Percentiles rank a stretch among this genome's conserved stretches.
Evolutionary conservation across 2,797 vertebrate species (phyloP).

Genomic region (Cossypha polioptera): DNA sequence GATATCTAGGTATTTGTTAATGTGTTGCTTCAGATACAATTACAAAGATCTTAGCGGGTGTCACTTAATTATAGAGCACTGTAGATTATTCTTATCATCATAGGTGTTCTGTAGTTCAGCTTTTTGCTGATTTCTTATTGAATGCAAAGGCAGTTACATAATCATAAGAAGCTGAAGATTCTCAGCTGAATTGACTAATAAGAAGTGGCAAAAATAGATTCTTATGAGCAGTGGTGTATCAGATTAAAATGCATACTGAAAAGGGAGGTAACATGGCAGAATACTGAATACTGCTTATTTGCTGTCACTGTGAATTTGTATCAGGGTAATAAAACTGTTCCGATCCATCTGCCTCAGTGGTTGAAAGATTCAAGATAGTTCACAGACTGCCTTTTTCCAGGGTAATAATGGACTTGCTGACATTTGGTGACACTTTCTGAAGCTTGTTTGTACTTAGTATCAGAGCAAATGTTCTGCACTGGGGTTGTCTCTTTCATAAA

Average conservation of each 20-base stretch:
- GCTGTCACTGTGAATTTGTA: background rate
- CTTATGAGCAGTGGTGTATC: background rate
- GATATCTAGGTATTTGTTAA: background rate
- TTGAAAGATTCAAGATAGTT: background rate
- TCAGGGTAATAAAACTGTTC: background rate
- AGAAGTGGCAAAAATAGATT: background rate
- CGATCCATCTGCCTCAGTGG: background rate
- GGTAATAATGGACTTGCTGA: background rate
- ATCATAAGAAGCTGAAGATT: background rate
- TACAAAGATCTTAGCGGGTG: background rate
- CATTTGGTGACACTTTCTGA: background rate
- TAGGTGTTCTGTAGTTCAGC: background rate
- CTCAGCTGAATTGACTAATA: background rate
- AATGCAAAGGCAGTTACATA: background rate
- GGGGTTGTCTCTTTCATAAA: background rate
- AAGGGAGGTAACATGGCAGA: background rate
- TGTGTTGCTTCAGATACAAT: background rate
- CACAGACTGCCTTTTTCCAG: background rate
- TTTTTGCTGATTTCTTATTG: background rate
- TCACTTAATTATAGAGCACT: background rate
- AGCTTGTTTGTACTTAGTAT: background rate
- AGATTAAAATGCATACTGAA: background rate
- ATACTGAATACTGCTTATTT: background rate
- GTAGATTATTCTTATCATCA: background rate
- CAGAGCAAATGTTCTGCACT: background rate